Conservation (phyloP, 2,113 vertebrate species). For the Ranitomeya variabilis region DNA sequence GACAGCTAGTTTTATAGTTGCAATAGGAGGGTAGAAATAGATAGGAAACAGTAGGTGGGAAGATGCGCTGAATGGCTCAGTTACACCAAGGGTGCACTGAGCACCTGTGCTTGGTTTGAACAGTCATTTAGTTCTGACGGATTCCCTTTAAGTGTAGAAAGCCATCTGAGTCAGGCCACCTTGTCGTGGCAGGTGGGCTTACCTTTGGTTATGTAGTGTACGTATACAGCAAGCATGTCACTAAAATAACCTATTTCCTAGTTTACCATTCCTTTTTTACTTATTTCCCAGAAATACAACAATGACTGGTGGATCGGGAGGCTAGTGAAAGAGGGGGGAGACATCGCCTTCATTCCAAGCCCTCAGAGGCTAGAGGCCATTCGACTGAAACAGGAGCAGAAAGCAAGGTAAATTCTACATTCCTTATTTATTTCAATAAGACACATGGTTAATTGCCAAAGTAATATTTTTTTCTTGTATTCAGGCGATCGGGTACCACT, state of each 20-base stretch:
- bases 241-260: background rate
- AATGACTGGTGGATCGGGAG: constrained; percentile 98
- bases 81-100: too few species aligned
- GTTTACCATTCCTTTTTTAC: background rate
- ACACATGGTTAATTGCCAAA: background rate
- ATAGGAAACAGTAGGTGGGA: too few species aligned
- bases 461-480: constrained; percentile 4
- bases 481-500: constrained; percentile 87
- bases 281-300: constrained; percentile 83
- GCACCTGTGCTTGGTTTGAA: too few species aligned
- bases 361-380: constrained; percentile 92
- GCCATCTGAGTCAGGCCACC: too few species aligned
- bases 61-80: too few species aligned
- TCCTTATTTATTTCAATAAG: background rate
- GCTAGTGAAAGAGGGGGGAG: constrained; percentile 93
- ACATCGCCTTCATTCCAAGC: constrained; percentile 95
- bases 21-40: too few species aligned
- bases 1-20: too few species aligned
- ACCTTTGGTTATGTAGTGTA: background rate
- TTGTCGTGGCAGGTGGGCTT: background rate
- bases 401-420: constrained; percentile 78
- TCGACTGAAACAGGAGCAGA: constrained; percentile 94
- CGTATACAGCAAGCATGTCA: background rate
- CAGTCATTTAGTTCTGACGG: too few species aligned
- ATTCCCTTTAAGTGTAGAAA: too few species aligned